These are phyloP conservation scores for Drosophila ironensis DNA, from an alignment of 1,140 invertebrate species.

Conservation along the genomic window DNA sequence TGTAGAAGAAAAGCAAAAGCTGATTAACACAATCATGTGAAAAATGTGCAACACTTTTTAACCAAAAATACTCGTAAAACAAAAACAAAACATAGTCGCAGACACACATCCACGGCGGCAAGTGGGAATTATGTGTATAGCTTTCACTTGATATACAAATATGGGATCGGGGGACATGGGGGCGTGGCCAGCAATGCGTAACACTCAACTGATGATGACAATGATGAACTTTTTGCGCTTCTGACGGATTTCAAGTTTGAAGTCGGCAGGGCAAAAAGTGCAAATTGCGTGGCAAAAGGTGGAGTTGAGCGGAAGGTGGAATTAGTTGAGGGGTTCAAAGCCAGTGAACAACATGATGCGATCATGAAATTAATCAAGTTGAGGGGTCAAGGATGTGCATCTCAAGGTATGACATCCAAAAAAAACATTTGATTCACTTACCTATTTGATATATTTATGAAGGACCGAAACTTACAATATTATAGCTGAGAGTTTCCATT, in stretches of 20 bases:
- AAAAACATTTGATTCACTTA: too few species aligned
- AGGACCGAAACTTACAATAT: too few species aligned
- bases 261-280: conserved; percentile 21
- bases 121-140: conserved; percentile 66
- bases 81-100: conserved; percentile 18
- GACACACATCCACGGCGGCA: not conserved
- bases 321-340: conserved; percentile 18
- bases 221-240: conserved; percentile 33
- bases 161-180: conserved; percentile 36
- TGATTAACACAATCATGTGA: conserved; percentile 75
- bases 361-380: not conserved
- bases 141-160: conserved; percentile 74
- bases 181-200: conserved; percentile 61
- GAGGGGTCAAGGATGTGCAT: not conserved
- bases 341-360: not conserved
- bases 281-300: conserved; percentile 28
- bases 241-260: conserved; percentile 17
- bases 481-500: too few species aligned
- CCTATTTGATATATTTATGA: too few species aligned
- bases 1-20: conserved; percentile 29
- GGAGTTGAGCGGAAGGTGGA: conserved; percentile 14
- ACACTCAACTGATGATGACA: conserved; percentile 45
- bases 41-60: conserved; percentile 61
- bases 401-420: too few species aligned
- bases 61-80: conserved; percentile 59